phyloP scores from a whole-genome alignment of 1,140 invertebrate species.

The Drosophila murphyi region DNA sequence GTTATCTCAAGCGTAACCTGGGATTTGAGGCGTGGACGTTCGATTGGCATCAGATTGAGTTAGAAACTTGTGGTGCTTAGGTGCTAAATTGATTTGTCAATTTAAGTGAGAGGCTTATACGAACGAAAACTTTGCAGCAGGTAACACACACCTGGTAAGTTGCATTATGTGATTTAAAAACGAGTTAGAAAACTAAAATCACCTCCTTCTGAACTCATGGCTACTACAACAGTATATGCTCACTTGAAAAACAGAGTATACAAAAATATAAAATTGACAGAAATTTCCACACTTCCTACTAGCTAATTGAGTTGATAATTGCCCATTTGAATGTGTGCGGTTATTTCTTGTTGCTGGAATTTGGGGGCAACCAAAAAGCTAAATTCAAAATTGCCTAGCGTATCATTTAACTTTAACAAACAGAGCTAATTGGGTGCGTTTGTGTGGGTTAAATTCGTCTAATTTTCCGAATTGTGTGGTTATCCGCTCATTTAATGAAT shows the following conservation, averaged over 20 bases:
- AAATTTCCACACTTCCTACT: slow-evolving; percentile 21
- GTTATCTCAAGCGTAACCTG: neutral
- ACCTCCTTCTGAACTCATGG: too few relatives aligned
- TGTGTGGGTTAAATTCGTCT: slow-evolving; percentile 16
- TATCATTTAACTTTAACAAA: slow-evolving; percentile 18
- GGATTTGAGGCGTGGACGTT: slow-evolving; percentile 4
- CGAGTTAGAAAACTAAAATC: too few relatives aligned
- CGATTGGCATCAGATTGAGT: slow-evolving; percentile 14
- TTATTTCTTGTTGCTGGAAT: slow-evolving; percentile 3
- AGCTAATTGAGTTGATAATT: slow-evolving; percentile 2
- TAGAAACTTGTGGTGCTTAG: slow-evolving; percentile 35
- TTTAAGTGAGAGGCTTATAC: slow-evolving; percentile 23
- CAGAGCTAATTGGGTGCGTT: slow-evolving; percentile 45
- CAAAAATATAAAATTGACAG: slow-evolving; percentile 8
- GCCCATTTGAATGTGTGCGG: slow-evolving; percentile 15
- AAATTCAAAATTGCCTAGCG: slow-evolving; percentile 12
- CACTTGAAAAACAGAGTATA: too few relatives aligned
- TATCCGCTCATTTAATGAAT: slow-evolving; percentile 42
- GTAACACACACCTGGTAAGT: neutral
- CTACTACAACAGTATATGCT: too few relatives aligned
- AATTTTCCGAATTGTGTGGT: slow-evolving; percentile 13
- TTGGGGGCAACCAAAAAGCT: slow-evolving; percentile 5
- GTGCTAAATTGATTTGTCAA: slow-evolving; percentile 62
- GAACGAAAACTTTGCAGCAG: slow-evolving; percentile 12
- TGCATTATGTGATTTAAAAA: neutral